Evolutionary conservation across 2,888 invertebrate genomes (phyloP), one percentile per base, ranked within the genome.

Genomic region (Lacanobia wlatinum): DNA sequence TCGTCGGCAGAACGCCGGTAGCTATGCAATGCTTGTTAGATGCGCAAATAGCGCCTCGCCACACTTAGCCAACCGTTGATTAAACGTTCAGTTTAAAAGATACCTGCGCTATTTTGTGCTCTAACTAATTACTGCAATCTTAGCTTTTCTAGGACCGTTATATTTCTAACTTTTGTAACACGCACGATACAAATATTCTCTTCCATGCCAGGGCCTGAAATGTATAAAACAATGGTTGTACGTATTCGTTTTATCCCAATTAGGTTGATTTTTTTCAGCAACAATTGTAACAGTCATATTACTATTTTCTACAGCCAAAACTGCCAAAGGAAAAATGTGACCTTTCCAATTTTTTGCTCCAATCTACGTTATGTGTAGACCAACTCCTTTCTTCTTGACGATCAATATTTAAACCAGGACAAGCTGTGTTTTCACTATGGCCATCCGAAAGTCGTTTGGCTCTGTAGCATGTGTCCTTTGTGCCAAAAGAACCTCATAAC

Each of bases 371-470:
- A 14, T 43, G 74, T 56, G 40, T 73, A 68, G 46, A 68, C 16
- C 63, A 70, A 48, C 18, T 58, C 38, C 60, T 58, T 78, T 72
- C 48, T 76, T 72, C 10, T 48, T 65, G 21, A 28, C 58, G 73
- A 78, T 84, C 81, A 72, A 83, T 81, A 84, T 76, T 76, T 28
- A 73, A 79, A 76, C 62, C 66, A 80, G 69, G 69, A 71, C 74
- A 85, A 61, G 71, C 83, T 76, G 76, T 76, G 73, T 80, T 84
- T 82, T 82, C 63, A 68, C 73, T 62, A 28, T 75, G 75, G 59
- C 63, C 69, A 79, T 78, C 73, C 18, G 53, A 84, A 81, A 66
- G 74, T 80, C 77, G 74, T 79, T 85, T 82, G 82, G 84, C 79
- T 72, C 69, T 34, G 59, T 61, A 64, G 68, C 7, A 52, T 46